Evolutionary conservation across 2,888 invertebrate species (phyloP).

Genomic region (Scaptodrosophila latifasciaeformis): DNA sequence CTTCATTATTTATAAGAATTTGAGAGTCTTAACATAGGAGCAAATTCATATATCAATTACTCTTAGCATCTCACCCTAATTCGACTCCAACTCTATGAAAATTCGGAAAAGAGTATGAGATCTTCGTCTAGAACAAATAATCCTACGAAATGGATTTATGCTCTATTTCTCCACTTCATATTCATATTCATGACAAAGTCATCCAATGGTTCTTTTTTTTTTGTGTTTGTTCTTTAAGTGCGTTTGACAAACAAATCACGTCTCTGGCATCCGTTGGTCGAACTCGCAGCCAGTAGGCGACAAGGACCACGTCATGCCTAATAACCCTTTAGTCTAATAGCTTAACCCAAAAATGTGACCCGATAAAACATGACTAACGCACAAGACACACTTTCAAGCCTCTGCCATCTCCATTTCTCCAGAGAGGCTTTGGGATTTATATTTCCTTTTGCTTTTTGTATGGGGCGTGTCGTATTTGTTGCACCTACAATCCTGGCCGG

Average conservation of each 20-base stretch:
- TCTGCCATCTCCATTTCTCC: no score
- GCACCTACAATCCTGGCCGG: neutral
- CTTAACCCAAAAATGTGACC: constrained; percentile 34
- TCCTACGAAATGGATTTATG: no score
- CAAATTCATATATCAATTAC: no score
- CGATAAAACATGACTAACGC: constrained; percentile 15
- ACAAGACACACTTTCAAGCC: no score
- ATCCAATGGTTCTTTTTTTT: no score
- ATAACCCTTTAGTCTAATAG: constrained; percentile 56
- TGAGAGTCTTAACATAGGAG: no score
- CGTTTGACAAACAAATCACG: constrained; percentile 47
- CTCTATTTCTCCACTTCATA: constrained; percentile 8
- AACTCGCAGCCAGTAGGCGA: neutral
- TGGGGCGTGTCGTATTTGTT: neutral
- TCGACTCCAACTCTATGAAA: neutral
- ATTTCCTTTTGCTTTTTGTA: no score
- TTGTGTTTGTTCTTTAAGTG: neutral
- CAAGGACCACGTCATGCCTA: constrained; percentile 16
- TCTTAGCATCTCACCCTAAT: neutral
- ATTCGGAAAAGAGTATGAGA: no score
- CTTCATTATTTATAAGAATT: no score
- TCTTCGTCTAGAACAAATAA: no score
- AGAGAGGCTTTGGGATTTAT: no score
- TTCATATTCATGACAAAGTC: constrained; percentile 5
- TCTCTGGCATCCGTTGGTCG: constrained; percentile 9